phyloP scores from a whole-genome alignment of 2,797 vertebrate species.

The Naso thynnoides region DNA sequence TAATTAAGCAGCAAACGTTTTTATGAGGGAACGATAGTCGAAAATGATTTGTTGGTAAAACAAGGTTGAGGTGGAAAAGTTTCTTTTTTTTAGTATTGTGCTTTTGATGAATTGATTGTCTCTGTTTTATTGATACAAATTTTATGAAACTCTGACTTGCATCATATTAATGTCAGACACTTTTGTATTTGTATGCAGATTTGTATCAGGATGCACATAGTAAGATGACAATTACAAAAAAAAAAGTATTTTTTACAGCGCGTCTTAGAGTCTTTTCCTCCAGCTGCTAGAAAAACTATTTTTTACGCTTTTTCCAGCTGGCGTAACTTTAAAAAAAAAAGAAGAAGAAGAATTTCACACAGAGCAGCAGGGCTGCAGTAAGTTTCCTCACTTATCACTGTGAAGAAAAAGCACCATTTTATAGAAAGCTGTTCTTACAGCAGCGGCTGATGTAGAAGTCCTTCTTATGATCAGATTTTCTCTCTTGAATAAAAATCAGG shows the following conservation, averaged over 20 bases:
- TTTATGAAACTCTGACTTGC: not conserved
- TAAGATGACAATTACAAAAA: not conserved
- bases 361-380: not conserved
- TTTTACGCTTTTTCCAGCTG: constrained; percentile 1
- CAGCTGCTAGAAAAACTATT: not conserved
- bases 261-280: not conserved
- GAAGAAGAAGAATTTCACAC: not conserved
- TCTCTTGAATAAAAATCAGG: not conserved
- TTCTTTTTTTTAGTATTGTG: not conserved
- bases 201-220: not conserved
- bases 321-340: not conserved
- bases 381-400: not conserved
- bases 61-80: not conserved
- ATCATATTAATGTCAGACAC: not conserved
- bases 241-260: not conserved
- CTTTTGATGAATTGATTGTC: not conserved
- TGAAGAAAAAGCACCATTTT: not conserved
- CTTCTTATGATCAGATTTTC: not conserved
- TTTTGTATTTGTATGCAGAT: not conserved
- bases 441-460: not conserved
- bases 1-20: too few species aligned
- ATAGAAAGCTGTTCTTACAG: not conserved
- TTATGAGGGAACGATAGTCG: not conserved
- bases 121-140: too few species aligned
- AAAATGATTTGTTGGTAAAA: not conserved